phyloP scores from a whole-genome alignment of 2,113 vertebrate species.

The Monopterus albus region DNA sequence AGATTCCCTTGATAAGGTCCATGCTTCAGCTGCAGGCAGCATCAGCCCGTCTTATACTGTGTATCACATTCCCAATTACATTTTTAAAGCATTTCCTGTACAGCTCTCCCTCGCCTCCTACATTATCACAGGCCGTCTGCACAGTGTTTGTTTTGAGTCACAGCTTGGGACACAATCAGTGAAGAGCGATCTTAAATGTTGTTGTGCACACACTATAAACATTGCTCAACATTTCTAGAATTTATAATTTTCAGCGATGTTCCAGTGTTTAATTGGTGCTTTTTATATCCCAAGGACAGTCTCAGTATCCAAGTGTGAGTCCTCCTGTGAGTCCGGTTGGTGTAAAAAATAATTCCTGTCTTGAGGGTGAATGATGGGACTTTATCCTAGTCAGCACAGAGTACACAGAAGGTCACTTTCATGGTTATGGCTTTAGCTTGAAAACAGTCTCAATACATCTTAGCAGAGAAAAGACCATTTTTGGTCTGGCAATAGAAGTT shows the following conservation, averaged over 20 bases:
- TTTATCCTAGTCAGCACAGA: conserved; percentile 4
- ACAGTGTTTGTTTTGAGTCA: conserved; percentile 38
- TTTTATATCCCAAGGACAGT: conserved; percentile 1
- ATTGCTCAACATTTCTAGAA: background rate
- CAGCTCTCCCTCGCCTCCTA: conserved; percentile 7
- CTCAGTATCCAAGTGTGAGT: conserved; percentile 11
- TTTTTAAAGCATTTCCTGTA: conserved; percentile 14
- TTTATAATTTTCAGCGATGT: background rate
- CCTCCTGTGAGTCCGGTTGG: background rate
- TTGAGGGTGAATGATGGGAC: conserved; percentile 7
- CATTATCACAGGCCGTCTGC: conserved; percentile 29
- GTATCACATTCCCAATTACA: conserved; percentile 19
- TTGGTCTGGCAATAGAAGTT: background rate
- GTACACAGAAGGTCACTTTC: background rate
- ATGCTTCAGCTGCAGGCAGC: too few species aligned
- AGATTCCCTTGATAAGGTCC: conserved; percentile 34
- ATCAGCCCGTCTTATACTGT: background rate
- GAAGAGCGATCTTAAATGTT: conserved; percentile 24
- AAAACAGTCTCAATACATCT: background rate
- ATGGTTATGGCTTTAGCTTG: background rate
- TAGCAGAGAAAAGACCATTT: background rate
- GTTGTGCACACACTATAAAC: conserved; percentile 9
- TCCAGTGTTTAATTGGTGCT: conserved; percentile 9
- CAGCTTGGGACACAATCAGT: conserved; percentile 2
- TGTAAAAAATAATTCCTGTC: conserved; percentile 21